Evolutionary conservation across 2,113 vertebrate species (phyloP), one percentile per base, ranked within the genome.

Genomic region (Bostrychus sinensis): DNA sequence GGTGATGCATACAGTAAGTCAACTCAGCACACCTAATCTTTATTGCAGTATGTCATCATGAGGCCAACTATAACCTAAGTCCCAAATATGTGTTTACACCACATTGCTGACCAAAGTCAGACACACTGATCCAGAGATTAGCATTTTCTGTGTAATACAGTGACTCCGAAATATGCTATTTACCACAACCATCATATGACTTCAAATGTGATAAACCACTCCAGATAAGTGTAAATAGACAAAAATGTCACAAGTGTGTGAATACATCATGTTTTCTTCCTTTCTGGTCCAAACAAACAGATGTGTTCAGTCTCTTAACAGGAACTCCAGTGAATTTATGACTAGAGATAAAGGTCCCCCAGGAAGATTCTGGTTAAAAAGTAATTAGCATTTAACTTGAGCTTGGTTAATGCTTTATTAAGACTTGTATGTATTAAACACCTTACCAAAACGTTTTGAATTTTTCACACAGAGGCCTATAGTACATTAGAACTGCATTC

Each of bases 41-140:
- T 32, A 38, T 16, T 23, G 17, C 19, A 19, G 12, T 8, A 39
- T 54, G 51, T 43, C 53, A 38, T 36, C 62, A 51, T 41, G 32
- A 20, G 30, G 36, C 7, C 6, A 39, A 10, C 50, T 26, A 22
- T 7, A 39, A 57, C 14, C 12, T 22, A 16, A 45, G 17, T 32
- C 38, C 53, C 62, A 76, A 76, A 34, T 23, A 32, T 57, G 53
- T 67, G 70, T 78, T 85, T 70, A 53, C 68, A 55, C 84, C 64
- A 46, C 55, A 36, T 26, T 3, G 43, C 3, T 14, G 66, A 22
- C 39, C 32, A 16, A 43, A 53, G 4, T 28, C 72, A 86, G 78
- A 85, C 72, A 32, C 7, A 53, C 62, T 74, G 73, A 83, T 70
- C 83, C 82, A 53, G 16, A 69, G 69, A 75, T 70, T 45, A 83